phyloP scores from a whole-genome alignment of 2,113 vertebrate species.

The Rhynchopsitta pachyrhyncha region DNA sequence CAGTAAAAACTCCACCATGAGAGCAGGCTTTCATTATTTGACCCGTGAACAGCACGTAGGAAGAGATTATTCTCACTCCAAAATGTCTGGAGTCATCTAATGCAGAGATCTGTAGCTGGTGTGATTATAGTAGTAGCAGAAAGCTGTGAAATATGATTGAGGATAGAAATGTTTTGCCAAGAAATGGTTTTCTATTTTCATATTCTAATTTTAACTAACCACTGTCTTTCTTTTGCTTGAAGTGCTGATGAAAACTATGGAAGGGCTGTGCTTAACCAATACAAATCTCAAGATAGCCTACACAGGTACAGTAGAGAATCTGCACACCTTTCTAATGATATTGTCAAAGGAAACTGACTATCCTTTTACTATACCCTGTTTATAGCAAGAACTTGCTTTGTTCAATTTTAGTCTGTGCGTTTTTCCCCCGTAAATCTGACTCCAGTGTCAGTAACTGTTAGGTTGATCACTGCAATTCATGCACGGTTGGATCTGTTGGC shows the following conservation, averaged over 20 bases:
- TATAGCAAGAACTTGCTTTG: background rate
- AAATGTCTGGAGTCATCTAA: background rate
- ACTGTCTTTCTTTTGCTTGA: slow-evolving; percentile 28
- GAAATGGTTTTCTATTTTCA: background rate
- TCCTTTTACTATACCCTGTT: background rate
- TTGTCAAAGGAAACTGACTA: background rate
- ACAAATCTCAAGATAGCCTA: slow-evolving; percentile 77
- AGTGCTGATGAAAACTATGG: slow-evolving; percentile 90
- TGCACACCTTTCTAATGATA: background rate
- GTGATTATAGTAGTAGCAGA: background rate
- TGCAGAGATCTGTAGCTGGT: background rate
- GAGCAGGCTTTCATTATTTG: background rate
- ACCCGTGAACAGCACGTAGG: background rate
- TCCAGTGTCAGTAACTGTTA: background rate
- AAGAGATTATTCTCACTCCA: background rate
- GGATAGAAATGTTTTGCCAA: background rate
- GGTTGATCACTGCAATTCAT: background rate
- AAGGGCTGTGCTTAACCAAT: slow-evolving; percentile 70
- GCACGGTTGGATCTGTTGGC: background rate
- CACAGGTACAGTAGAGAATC: slow-evolving; percentile 68
- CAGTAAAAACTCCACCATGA: background rate
- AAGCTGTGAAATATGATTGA: background rate
- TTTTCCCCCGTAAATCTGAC: background rate
- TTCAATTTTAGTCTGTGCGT: background rate
- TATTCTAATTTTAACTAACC: background rate